phyloP scores from a whole-genome alignment of 2,113 vertebrate genomes.

The Spheniscus mendiculus region DNA sequence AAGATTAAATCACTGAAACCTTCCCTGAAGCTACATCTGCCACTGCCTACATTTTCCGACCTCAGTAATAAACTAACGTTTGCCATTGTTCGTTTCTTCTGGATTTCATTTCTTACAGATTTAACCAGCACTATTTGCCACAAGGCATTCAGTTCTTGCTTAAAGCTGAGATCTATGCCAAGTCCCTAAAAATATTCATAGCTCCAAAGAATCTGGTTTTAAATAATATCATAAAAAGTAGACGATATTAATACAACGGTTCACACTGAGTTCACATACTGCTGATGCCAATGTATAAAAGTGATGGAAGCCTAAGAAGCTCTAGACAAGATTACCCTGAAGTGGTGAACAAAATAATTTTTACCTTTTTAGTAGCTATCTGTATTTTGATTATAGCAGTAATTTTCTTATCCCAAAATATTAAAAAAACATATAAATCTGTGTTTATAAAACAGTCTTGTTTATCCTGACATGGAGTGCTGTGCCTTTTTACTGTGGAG shows the following conservation, averaged over 20 bases:
- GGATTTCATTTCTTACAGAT: conserved; percentile 67
- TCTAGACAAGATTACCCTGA: background rate
- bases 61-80: conserved; percentile 69
- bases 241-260: conserved; percentile 49
- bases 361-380: background rate
- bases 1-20: conserved; percentile 66
- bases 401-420: background rate
- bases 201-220: conserved; percentile 65
- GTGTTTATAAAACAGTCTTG: background rate
- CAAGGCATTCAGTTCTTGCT: conserved; percentile 56
- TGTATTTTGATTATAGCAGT: background rate
- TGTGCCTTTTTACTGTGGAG: background rate
- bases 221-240: conserved; percentile 71
- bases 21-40: conserved; percentile 71
- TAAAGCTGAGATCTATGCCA: conserved; percentile 19
- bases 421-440: background rate
- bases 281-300: background rate
- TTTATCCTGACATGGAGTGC: background rate
- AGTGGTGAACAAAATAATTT: background rate
- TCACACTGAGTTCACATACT: conserved; percentile 58
- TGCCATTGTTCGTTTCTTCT: conserved; percentile 70
- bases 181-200: conserved; percentile 66
- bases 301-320: conserved; percentile 14
- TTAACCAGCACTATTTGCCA: conserved; percentile 50
- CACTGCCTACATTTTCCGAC: conserved; percentile 68